phyloP scores from a whole-genome alignment of 2,113 vertebrate genomes.

The Aldabrachelys gigantea region DNA sequence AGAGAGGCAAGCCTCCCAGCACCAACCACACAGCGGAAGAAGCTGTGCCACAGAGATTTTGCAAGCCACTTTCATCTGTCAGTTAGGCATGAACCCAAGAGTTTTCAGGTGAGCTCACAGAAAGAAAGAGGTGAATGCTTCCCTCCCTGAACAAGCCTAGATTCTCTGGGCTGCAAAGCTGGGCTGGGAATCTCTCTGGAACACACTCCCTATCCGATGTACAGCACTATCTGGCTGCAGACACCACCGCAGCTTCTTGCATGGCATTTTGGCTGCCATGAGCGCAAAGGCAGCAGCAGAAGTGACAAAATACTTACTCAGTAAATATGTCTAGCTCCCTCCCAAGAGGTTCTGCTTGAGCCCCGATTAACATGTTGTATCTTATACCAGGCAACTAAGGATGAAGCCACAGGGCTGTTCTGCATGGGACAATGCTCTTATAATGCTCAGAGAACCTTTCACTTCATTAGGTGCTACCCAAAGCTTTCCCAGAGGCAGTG shows the following conservation, averaged over 20 bases:
- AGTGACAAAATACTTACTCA: not conserved
- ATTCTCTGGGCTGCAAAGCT: not conserved
- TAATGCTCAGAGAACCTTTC: not conserved
- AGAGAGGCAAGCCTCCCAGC: accelerated
- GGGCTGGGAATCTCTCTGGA: not conserved
- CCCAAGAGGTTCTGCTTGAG: not conserved
- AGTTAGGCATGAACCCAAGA: not conserved
- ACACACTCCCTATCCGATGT: not conserved
- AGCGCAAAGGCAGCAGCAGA: not conserved
- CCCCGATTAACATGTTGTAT: not conserved
- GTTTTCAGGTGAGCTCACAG: not conserved
- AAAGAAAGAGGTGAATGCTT: not conserved
- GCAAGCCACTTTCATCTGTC: not conserved
- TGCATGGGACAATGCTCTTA: not conserved
- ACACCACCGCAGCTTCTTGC: not conserved
- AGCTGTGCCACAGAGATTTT: not conserved
- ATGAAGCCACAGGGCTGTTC: not conserved
- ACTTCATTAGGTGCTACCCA: not conserved
- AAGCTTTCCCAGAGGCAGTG: not conserved
- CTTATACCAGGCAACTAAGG: not conserved
- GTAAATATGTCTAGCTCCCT: not conserved
- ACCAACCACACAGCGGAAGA: not conserved
- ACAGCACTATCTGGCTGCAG: not conserved
- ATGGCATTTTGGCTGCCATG: not conserved
- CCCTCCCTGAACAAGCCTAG: not conserved